Evolutionary conservation across 2,797 vertebrate genomes (phyloP).

Genomic region (Diplodus puntazzo): DNA sequence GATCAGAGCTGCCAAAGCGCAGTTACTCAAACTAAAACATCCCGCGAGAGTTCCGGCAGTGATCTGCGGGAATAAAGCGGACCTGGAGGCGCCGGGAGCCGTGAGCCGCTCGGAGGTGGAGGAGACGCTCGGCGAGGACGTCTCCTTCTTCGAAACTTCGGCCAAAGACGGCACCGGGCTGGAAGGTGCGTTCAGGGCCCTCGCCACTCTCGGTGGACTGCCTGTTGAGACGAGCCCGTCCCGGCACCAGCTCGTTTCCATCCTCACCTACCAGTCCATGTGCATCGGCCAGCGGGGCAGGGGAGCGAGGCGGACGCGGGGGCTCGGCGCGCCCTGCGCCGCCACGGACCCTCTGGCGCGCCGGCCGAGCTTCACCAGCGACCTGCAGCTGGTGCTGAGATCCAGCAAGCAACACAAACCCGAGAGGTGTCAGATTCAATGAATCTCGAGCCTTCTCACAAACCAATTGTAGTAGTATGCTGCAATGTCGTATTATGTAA

Average conservation of each 20-base stretch:
- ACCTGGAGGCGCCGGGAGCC: constrained; percentile 66
- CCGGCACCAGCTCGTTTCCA: constrained; percentile 77
- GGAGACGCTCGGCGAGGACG: constrained; percentile 67
- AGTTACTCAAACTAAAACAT: constrained; percentile 74
- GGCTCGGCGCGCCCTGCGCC: constrained; percentile 71
- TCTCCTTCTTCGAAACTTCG: constrained; percentile 79
- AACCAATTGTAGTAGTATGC: constrained; percentile 82
- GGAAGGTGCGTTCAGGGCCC: constrained; percentile 74
- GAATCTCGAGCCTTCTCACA: constrained; percentile 78
- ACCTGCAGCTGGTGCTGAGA: constrained; percentile 82
- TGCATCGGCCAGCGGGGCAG: constrained; percentile 64
- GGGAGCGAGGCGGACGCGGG: constrained; percentile 50
- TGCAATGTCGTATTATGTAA: constrained; percentile 81
- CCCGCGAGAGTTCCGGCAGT: constrained; percentile 64
- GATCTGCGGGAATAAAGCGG: constrained; percentile 84
- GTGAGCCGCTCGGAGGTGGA: constrained; percentile 61
- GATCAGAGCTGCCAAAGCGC: constrained; percentile 79
- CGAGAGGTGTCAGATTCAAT: constrained; percentile 87
- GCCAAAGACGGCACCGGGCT: constrained; percentile 80
- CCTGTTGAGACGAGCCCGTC: constrained; percentile 81
- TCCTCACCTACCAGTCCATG: constrained; percentile 78
- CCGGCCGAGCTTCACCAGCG: constrained; percentile 85
- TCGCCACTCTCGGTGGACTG: constrained; percentile 78
- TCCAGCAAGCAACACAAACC: constrained; percentile 82
- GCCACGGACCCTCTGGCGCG: constrained; percentile 80